Evolutionary conservation across 2,797 vertebrate genomes (phyloP).

Genomic region (Phoeniculus purpureus): DNA sequence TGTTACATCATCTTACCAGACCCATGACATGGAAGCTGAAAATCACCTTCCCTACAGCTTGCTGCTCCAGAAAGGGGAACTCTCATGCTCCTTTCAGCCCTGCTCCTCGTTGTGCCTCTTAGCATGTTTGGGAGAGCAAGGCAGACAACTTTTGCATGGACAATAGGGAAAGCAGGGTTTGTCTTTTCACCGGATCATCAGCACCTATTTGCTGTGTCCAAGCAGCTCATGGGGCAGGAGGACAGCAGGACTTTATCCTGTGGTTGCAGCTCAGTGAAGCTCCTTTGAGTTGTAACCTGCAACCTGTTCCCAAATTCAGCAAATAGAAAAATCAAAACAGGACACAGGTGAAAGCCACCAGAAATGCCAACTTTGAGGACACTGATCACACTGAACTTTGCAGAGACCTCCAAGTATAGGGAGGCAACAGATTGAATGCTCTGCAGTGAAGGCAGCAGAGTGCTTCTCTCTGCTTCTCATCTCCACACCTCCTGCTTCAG

Average conservation of each 20-base stretch:
- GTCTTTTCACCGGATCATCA: neutral
- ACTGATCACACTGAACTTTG: neutral
- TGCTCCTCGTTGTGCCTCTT: neutral
- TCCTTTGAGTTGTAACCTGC: neutral
- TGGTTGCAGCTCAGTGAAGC: neutral
- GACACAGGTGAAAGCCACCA: neutral
- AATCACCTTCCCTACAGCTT: neutral
- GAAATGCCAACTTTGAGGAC: neutral
- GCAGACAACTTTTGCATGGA: accelerated
- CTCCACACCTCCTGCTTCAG: neutral
- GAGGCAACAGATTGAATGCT: neutral
- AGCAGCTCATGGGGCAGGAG: neutral
- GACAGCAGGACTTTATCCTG: neutral
- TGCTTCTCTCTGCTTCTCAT: neutral
- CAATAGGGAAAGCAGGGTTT: neutral
- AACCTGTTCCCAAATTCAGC: neutral
- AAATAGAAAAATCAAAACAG: neutral
- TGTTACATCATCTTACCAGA: neutral
- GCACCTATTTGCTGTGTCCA: accelerated
- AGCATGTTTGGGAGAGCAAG: accelerated
- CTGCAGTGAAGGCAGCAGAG: accelerated
- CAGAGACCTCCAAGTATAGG: neutral
- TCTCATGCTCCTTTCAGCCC: neutral
- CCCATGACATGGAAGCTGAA: neutral
- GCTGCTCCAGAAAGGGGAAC: neutral